A percentile compares a stretch with the other conserved stretches of the same genome.
Conservation (phyloP, 37 sponge, comb jelly and placozoan genomes). For the Dysidea cf. avara region DNA sequence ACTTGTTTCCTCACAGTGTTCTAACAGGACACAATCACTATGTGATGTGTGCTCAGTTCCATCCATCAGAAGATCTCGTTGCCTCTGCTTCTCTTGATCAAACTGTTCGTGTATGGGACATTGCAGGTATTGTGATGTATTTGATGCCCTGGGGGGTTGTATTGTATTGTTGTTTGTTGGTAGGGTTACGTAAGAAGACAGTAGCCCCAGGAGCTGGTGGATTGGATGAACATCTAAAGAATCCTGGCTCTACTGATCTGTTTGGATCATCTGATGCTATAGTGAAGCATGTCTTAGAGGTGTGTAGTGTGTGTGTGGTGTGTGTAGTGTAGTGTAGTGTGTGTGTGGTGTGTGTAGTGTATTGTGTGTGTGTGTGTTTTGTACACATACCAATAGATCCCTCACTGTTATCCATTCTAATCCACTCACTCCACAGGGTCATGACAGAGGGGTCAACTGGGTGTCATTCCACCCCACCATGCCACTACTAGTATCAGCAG, state of each 20-base stretch:
- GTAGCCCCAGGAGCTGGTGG: slow-evolving; percentile 79
- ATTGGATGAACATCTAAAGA: slow-evolving; percentile 60
- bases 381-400: no score
- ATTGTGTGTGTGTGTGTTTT: no score
- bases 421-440: slow-evolving; percentile 67
- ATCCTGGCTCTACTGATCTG: slow-evolving; percentile 77
- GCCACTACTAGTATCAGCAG: slow-evolving; percentile 90
- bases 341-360: no score
- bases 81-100: slow-evolving; percentile 97
- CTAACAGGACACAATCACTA: slow-evolving; percentile 99
- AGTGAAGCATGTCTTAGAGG: slow-evolving; percentile 93
- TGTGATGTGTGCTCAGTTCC: slow-evolving; percentile 99
- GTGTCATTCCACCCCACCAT: slow-evolving; percentile 92
- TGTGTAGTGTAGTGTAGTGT: no score
- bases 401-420: no score
- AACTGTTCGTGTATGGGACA: slow-evolving; percentile 97
- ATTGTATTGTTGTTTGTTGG: not conserved
- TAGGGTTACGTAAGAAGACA: slow-evolving; percentile 89
- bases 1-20: slow-evolving; percentile 58
- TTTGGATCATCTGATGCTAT: slow-evolving; percentile 93
- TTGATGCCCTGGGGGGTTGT: not conserved
- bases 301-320: no score
- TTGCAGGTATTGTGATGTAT: slow-evolving; percentile 53
- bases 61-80: slow-evolving; percentile 93
- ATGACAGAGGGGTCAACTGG: slow-evolving; percentile 99